Conservation (phyloP, 1,140 invertebrate species). For the Himalopsyche phryganea region DNA sequence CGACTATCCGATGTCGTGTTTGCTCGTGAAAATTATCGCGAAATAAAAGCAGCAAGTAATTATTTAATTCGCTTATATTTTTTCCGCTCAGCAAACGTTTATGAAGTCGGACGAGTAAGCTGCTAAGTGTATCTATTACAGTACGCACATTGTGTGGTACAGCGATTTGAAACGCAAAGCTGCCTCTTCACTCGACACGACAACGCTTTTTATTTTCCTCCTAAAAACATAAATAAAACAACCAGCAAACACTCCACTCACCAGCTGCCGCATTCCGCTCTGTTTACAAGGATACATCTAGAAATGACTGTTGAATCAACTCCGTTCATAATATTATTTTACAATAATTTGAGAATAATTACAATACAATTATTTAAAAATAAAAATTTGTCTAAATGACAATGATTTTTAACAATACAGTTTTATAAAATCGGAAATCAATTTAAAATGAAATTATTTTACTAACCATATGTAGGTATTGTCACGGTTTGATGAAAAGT, state of each 20-base stretch:
- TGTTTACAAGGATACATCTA: constrained; percentile 23
- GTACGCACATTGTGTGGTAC: constrained; percentile 8
- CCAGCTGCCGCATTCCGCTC: constrained; percentile 18
- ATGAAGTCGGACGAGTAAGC: not conserved
- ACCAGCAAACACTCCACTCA: constrained; percentile 1
- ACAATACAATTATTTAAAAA: no score
- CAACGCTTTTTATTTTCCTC: constrained; percentile 30
- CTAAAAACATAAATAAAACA: constrained; percentile 30
- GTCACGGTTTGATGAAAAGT: no score
- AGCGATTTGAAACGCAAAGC: constrained; percentile 8
- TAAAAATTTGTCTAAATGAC: no score
- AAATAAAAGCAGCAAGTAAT: not conserved
- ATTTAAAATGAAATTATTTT: no score
- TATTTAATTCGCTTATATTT: not conserved
- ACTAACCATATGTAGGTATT: no score
- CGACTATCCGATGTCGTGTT: no score
- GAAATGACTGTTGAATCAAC: not conserved
- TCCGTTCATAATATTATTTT: no score
- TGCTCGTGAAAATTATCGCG: no score
- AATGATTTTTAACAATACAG: no score
- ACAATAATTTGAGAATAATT: no score
- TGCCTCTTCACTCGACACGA: constrained; percentile 18
- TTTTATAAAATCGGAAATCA: no score
- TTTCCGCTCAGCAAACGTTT: not conserved
- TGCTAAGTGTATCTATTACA: not conserved